Base-by-base conservation (phyloP, 2,113 vertebrate species). In the Solenodon paradoxus region DNA sequence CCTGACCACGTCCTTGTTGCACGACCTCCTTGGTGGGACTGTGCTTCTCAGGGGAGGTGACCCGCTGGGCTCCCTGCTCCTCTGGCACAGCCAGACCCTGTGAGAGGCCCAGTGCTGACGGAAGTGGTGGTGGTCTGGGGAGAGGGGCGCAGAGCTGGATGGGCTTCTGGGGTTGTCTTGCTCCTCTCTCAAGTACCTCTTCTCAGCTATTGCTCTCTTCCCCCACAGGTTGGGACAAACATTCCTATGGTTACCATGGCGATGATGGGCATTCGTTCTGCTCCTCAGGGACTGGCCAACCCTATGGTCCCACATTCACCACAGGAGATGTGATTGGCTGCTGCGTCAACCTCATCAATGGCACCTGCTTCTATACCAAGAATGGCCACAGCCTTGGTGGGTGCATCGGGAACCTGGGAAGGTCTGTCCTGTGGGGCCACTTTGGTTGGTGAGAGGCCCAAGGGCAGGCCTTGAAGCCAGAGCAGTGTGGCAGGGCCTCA, bases 231-330 rank as follows among this genome's bases (percentile, higher is more conserved):
- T 99, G 99, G 99, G 99, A 99, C 98, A 99, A 99, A 93, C 99
- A 99, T 98, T 99, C 99, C 4, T 99, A 99, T 91, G 99, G 99
- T 98, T 99, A 99, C 98, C 99, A 99, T 0, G 99, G 99, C 15
- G 99, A 99, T 0, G 99, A 99, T 7, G 99, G 99, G 91, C 99
- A 99, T 98, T 99, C 99, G 97, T 99, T 99, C 98, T 99, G 99
- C 90, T 99, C 99, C 80, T 99, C 99, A 0, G 99, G 99, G 92
- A 99, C 99, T 10, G 99, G 99, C 92, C 99, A 99, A 93, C 99
- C 99, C 6, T 99, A 99, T 1, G 99, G 99, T 77, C 99, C 99
- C 16, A 99, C 99, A 0, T 99, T 99, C 98, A 99, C 99, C 96
- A 99, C 99, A 2, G 99, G 99, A 45, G 99, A 99, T 7, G 99